phyloP scores from a whole-genome alignment of 2,888 invertebrate species.

The Oegoconia quadripuncta region DNA sequence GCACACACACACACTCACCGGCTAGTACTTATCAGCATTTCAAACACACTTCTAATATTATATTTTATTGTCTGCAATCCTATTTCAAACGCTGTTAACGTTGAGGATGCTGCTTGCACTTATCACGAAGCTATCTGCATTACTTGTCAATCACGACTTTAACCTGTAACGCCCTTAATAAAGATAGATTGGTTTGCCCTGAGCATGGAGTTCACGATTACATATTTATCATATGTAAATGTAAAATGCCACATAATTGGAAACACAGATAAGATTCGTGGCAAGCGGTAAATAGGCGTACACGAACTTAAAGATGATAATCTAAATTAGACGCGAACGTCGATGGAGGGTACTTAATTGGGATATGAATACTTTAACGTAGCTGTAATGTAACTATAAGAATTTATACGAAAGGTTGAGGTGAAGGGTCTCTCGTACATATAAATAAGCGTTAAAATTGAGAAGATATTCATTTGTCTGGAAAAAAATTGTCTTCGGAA shows the following conservation, averaged over 20 bases:
- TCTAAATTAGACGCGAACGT: no score
- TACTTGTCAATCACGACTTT: slow-evolving; percentile 11
- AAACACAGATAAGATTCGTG: slow-evolving; percentile 10
- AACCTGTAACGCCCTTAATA: slow-evolving; percentile 8
- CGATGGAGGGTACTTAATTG: no score
- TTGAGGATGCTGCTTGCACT: slow-evolving; percentile 26
- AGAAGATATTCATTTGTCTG: no score
- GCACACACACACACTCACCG: slow-evolving; percentile 63
- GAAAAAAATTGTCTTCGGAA: no score
- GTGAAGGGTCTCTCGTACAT: no score
- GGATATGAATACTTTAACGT: no score
- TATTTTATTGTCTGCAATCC: slow-evolving; percentile 1
- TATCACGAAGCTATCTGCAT: slow-evolving; percentile 17
- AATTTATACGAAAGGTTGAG: no score
- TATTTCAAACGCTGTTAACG: slow-evolving; percentile 16
- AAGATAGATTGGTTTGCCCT: slow-evolving; percentile 3
- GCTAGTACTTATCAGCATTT: slow-evolving; percentile 75
- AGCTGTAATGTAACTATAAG: no score
- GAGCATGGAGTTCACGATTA: background rate
- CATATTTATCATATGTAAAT: background rate
- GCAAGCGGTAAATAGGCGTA: no score
- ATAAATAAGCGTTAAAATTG: no score
- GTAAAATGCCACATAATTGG: background rate
- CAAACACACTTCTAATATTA: slow-evolving; percentile 49
- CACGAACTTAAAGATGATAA: no score